phyloP scores from a whole-genome alignment of 2,113 vertebrate genomes.

The Microtus oregoni region DNA sequence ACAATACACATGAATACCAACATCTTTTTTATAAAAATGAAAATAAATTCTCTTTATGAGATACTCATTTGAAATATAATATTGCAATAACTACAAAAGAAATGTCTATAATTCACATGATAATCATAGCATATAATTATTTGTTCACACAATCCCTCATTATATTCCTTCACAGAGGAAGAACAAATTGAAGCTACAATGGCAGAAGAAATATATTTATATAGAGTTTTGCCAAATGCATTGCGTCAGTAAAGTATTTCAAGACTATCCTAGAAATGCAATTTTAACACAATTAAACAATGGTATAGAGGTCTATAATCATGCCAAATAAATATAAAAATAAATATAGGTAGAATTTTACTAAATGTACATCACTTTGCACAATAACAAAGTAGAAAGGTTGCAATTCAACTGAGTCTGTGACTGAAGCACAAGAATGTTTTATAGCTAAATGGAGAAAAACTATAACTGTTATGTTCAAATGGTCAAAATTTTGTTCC shows the following conservation, averaged over 20 bases:
- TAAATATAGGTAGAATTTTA: background rate
- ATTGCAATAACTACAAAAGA: too few relatives aligned
- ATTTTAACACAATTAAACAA: background rate
- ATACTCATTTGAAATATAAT: background rate
- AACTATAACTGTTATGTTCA: background rate
- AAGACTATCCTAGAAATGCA: background rate
- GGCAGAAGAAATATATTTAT: background rate
- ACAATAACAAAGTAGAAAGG: background rate
- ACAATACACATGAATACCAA: background rate
- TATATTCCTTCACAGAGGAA: background rate
- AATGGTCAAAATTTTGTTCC: too few relatives aligned
- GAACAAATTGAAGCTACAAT: background rate
- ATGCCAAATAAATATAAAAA: background rate
- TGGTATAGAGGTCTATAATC: too few relatives aligned
- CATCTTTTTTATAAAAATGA: background rate
- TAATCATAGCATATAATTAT: too few relatives aligned
- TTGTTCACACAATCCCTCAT: background rate
- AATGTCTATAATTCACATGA: background rate
- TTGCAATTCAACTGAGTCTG: background rate
- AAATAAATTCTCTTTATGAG: background rate
- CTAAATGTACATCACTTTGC: background rate
- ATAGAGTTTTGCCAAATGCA: background rate
- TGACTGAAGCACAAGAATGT: background rate
- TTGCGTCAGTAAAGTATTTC: background rate
- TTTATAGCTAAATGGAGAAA: background rate